These are phyloP conservation scores for Ennomos quercinarius DNA, from an alignment of 2,888 invertebrate species.

Conservation along the genomic window DNA sequence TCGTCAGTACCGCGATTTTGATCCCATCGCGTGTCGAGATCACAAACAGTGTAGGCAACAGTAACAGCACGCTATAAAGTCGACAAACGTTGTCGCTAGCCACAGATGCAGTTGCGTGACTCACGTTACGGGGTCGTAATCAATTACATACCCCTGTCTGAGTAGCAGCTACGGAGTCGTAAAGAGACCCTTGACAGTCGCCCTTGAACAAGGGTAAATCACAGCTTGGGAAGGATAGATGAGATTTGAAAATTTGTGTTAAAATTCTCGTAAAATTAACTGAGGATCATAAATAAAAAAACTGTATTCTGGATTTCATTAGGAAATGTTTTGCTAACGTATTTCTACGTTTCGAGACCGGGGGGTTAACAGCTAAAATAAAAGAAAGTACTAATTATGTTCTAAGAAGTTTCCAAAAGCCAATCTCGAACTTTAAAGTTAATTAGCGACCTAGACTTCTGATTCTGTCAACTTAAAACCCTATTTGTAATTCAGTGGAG, in stretches of 20 bases:
- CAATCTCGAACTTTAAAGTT: slow-evolving; percentile 10
- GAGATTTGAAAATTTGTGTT: slow-evolving; percentile 11
- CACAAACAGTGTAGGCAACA: slow-evolving; percentile 21
- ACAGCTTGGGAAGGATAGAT: not conserved
- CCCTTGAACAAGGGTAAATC: slow-evolving; percentile 19
- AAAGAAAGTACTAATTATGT: not conserved
- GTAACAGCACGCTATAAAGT: slow-evolving; percentile 23
- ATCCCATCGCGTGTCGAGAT: slow-evolving; percentile 14
- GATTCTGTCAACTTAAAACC: slow-evolving; percentile 4
- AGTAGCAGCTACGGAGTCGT: slow-evolving; percentile 28
- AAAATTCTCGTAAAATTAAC: not conserved
- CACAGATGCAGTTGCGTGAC: slow-evolving; percentile 36
- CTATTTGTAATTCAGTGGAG: not conserved
- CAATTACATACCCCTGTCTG: slow-evolving; percentile 37
- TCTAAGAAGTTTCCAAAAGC: not conserved
- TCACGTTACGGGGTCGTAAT: slow-evolving; percentile 29
- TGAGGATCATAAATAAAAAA: no score
- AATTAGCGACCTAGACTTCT: slow-evolving; percentile 11
- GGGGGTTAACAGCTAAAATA: no score
- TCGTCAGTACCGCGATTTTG: not conserved
- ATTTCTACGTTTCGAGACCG: no score
- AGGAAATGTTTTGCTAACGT: no score
- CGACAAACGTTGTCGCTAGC: slow-evolving; percentile 14
- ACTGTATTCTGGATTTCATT: no score
- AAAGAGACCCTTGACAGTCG: slow-evolving; percentile 33